phyloP scores from a whole-genome alignment of 2,113 vertebrate species.

The Thalassarche chlororhynchos region DNA sequence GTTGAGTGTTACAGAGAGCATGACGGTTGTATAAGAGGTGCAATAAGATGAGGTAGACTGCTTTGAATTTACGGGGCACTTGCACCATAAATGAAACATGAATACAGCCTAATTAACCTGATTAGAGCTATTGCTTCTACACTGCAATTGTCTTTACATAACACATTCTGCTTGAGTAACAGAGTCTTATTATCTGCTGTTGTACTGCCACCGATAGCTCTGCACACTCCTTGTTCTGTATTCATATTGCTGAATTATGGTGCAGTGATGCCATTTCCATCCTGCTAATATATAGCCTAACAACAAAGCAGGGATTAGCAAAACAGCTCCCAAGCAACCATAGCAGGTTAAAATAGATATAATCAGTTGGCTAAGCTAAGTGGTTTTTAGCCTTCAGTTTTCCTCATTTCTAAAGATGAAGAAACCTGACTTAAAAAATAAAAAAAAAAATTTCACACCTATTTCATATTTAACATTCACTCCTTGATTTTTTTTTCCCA shows the following conservation, averaged over 20 bases:
- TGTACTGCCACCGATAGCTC: slow-evolving; percentile 29
- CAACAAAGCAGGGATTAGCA: slow-evolving; percentile 49
- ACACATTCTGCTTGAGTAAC: slow-evolving; percentile 63
- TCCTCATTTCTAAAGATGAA: neutral
- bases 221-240: neutral
- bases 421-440: neutral
- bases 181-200: slow-evolving; percentile 55
- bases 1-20: neutral
- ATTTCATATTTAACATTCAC: neutral
- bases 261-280: slow-evolving; percentile 39
- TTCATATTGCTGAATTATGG: slow-evolving; percentile 46
- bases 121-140: slow-evolving; percentile 69
- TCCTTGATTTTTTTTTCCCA: neutral
- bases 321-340: slow-evolving; percentile 32
- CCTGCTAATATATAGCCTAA: slow-evolving; percentile 34
- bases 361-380: neutral
- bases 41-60: slow-evolving; percentile 12
- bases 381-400: neutral
- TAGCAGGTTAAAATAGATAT: slow-evolving; percentile 32
- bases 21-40: neutral
- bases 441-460: neutral
- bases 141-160: slow-evolving; percentile 57
- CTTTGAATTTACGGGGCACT: slow-evolving; percentile 70
- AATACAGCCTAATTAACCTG: slow-evolving; percentile 75
- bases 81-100: slow-evolving; percentile 68